These are phyloP conservation scores for Terrapene triunguis DNA, from an alignment of 2,113 vertebrate species.

Conservation along the genomic window DNA sequence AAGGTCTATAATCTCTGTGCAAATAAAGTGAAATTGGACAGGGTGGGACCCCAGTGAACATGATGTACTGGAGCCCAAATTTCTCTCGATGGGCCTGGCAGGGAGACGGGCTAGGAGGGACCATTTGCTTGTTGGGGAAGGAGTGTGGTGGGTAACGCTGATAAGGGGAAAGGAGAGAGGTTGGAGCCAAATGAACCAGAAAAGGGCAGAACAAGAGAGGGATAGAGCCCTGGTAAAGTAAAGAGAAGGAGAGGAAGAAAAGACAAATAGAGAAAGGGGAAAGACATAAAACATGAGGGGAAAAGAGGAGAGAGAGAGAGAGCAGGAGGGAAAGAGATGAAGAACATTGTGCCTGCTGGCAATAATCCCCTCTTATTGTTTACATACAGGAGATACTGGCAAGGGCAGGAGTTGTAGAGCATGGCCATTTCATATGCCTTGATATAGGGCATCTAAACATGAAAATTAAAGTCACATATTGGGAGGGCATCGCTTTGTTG, in stretches of 20 bases:
- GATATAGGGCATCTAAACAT: background rate
- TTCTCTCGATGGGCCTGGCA: background rate
- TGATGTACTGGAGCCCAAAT: background rate
- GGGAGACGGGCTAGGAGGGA: background rate
- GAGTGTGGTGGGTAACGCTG: background rate
- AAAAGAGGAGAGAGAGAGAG: background rate
- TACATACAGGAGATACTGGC: background rate
- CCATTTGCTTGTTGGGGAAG: background rate
- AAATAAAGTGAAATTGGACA: background rate
- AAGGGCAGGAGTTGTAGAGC: background rate
- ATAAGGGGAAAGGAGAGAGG: background rate
- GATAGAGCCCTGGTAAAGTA: background rate
- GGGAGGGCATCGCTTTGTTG: background rate
- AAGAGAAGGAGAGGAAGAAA: background rate
- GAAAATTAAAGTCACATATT: background rate
- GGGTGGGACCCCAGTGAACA: background rate
- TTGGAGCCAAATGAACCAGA: background rate
- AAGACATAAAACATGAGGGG: background rate
- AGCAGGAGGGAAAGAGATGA: background rate
- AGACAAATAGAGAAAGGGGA: background rate
- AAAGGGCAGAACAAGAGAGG: background rate
- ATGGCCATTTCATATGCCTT: background rate
- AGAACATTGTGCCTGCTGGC: background rate
- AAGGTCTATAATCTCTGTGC: background rate
- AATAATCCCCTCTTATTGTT: background rate